Evolutionary conservation across 2,888 invertebrate genomes (phyloP).

Genomic region (Heliconius erato): DNA sequence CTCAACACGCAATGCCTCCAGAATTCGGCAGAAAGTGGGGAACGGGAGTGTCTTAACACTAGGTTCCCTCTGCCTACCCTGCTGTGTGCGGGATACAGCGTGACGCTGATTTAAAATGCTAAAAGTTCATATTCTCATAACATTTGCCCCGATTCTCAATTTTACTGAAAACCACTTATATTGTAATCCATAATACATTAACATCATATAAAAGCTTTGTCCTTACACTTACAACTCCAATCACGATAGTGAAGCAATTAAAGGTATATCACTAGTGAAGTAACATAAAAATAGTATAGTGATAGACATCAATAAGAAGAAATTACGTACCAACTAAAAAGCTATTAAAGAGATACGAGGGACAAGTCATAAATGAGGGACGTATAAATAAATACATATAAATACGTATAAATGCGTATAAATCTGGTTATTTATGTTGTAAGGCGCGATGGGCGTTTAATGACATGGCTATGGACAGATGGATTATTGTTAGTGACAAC

Average conservation of each 20-base stretch:
- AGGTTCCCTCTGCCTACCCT: too few species aligned
- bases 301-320: slow-evolving; percentile 39
- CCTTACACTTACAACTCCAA: background rate
- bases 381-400: slow-evolving; percentile 69
- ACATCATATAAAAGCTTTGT: background rate
- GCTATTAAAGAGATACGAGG: slow-evolving; percentile 57
- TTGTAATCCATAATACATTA: background rate
- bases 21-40: too few species aligned
- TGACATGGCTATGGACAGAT: slow-evolving; percentile 67
- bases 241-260: background rate
- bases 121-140: too few species aligned
- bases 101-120: too few species aligned
- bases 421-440: slow-evolving; percentile 76
- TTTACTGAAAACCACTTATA: too few species aligned
- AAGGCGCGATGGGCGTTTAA: slow-evolving; percentile 70
- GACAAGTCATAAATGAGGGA: slow-evolving; percentile 52
- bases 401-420: slow-evolving; percentile 65
- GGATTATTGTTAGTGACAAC: slow-evolving; percentile 65
- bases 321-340: slow-evolving; percentile 45
- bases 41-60: too few species aligned
- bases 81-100: too few species aligned
- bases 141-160: too few species aligned
- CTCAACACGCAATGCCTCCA: too few species aligned
- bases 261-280: background rate
- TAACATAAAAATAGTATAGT: background rate